A percentile compares a stretch with the other conserved stretches of the same genome.
phyloP scores from a whole-genome alignment of 2,797 vertebrate genomes.

The Poeciliopsis infans region DNA sequence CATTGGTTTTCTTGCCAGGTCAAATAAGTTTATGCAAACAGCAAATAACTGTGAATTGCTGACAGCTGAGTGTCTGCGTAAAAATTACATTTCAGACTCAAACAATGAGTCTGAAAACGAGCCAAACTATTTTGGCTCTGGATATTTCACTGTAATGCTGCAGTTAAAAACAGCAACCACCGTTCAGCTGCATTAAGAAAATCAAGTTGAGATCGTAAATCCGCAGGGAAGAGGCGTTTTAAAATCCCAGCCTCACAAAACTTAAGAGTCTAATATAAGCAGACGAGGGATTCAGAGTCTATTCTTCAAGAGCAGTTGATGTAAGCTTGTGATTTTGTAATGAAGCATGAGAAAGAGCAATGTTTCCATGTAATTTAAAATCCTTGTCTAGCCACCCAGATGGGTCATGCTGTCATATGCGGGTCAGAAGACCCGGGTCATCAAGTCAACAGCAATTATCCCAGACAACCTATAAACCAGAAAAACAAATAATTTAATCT shows the following conservation, averaged over 20 bases:
- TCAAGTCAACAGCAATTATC: conserved; percentile 9
- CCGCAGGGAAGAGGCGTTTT: conserved; percentile 1
- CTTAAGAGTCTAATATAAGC: conserved; percentile 1
- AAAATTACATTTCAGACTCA: background rate
- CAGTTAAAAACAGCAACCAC: conserved; percentile 1
- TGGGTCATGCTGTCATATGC: background rate
- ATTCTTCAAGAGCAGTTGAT: conserved; percentile 1
- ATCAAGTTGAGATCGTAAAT: conserved; percentile 15
- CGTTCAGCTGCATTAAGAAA: conserved; percentile 4
- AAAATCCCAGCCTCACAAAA: background rate
- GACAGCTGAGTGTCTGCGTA: too few species aligned
- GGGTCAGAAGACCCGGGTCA: conserved; percentile 1
- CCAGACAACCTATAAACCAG: background rate
- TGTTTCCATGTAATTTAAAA: conserved; percentile 17
- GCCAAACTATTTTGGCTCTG: background rate
- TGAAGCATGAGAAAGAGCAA: background rate
- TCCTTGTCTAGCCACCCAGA: conserved; percentile 10
- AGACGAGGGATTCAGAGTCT: conserved; percentile 11
- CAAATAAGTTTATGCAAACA: too few species aligned
- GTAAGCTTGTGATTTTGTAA: conserved; percentile 4
- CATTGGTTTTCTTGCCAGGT: too few species aligned
- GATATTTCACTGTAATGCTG: conserved; percentile 5
- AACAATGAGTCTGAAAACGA: background rate
- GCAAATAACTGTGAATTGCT: too few species aligned
- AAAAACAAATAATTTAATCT: background rate